phyloP scores from a whole-genome alignment of 2,888 invertebrate genomes.

The Cosmia trapezina region DNA sequence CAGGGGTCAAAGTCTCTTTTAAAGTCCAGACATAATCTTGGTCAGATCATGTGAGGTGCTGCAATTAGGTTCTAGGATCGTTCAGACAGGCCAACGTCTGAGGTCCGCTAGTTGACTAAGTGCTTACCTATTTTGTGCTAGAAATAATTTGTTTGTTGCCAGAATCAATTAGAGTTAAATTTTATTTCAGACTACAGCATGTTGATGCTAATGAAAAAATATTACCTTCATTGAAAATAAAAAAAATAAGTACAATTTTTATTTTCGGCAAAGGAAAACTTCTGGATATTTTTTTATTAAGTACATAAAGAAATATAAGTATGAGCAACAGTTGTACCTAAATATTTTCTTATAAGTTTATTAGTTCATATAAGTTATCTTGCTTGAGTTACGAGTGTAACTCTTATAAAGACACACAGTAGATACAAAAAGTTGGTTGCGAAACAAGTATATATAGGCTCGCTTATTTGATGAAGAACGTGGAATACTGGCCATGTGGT shows the following conservation, averaged over 20 bases:
- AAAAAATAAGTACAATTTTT: too few species aligned
- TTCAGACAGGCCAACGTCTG: too few species aligned
- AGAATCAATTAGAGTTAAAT: neutral
- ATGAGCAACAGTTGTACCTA: neutral
- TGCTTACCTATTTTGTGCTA: too few species aligned
- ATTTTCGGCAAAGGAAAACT: neutral
- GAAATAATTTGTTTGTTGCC: neutral
- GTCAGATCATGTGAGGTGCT: too few species aligned
- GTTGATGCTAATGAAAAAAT: neutral
- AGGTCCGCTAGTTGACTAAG: too few species aligned
- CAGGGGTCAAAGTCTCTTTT: too few species aligned
- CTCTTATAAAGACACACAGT: conserved; percentile 48
- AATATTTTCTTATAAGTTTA: neutral
- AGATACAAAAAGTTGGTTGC: conserved; percentile 16
- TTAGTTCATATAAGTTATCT: too few species aligned
- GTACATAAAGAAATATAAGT: neutral
- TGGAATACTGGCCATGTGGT: conserved; percentile 33
- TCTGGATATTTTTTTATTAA: neutral
- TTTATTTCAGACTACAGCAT: too few species aligned
- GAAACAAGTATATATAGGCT: conserved; percentile 14
- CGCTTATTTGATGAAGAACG: conserved; percentile 18
- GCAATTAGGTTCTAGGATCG: too few species aligned
- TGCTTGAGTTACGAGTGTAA: conserved; percentile 15
- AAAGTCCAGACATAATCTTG: too few species aligned
- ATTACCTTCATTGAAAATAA: neutral